Percentiles rank a stretch among this genome's conserved stretches.
Evolutionary conservation across 2,113 vertebrate genomes (phyloP).

Genomic region (Hydrolagus affinis): DNA sequence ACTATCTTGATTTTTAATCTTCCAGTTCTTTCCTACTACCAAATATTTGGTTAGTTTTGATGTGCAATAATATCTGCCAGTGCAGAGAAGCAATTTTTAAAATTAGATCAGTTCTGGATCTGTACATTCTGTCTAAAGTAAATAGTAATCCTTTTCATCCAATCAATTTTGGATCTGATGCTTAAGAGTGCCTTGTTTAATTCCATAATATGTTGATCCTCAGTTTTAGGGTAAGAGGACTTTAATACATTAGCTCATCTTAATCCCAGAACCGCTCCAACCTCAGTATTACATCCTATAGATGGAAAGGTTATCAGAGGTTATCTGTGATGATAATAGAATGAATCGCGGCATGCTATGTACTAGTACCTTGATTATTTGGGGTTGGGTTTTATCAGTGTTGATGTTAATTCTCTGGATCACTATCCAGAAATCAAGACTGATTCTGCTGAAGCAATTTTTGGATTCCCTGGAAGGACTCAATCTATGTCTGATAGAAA

Average conservation of each 20-base stretch:
- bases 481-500: background rate
- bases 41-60: background rate
- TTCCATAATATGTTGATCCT: background rate
- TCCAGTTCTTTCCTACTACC: background rate
- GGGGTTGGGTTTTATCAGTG: background rate
- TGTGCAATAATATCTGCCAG: conserved; percentile 14
- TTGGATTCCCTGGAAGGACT: too few relatives aligned
- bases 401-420: background rate
- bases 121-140: too few relatives aligned
- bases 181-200: background rate
- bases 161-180: background rate
- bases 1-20: background rate
- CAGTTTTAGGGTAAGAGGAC: background rate
- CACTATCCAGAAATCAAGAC: background rate
- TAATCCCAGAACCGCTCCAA: too few relatives aligned
- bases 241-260: background rate
- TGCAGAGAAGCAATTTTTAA: background rate
- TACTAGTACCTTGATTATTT: background rate
- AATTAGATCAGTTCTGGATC: background rate
- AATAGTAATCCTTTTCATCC: background rate
- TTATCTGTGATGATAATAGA: too few relatives aligned
- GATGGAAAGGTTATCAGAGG: too few relatives aligned
- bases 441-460: background rate
- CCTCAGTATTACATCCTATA: too few relatives aligned
- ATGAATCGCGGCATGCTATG: too few relatives aligned